Evolutionary conservation across 2,888 invertebrate genomes (phyloP).

Genomic region (Cerastis rubricosa): DNA sequence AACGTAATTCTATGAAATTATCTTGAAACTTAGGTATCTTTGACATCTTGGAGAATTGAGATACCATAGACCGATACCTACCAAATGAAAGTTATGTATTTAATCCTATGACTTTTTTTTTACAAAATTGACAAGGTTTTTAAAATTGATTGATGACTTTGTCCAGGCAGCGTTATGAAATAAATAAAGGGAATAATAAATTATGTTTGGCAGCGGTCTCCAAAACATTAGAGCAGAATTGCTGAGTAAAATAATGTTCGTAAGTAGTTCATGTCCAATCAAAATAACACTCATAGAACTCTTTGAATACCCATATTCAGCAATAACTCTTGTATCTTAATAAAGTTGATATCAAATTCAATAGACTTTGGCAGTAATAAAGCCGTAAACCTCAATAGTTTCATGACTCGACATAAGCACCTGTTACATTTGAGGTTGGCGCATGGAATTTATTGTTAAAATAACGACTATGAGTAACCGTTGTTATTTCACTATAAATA

Average conservation of each 20-base stretch:
- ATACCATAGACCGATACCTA: neutral
- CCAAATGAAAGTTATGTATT: neutral
- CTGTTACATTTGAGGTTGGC: conserved; percentile 27
- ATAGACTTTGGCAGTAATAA: conserved; percentile 11
- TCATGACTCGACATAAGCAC: conserved; percentile 24
- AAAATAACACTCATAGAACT: neutral
- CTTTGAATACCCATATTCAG: neutral
- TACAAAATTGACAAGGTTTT: too few species aligned
- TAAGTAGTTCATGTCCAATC: neutral
- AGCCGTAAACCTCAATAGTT: conserved; percentile 47
- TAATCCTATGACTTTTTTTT: neutral
- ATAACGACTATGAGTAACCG: conserved; percentile 16
- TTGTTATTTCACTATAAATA: conserved; percentile 32
- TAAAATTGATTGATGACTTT: too few species aligned
- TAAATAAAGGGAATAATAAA: too few species aligned
- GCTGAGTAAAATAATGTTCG: neutral
- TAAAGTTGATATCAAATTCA: conserved; percentile 17
- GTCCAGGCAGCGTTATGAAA: too few species aligned
- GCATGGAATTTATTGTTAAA: conserved; percentile 34
- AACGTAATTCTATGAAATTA: neutral
- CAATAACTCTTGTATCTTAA: neutral
- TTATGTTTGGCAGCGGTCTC: neutral
- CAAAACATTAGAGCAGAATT: neutral
- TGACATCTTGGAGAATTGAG: neutral
- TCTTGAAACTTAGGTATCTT: neutral